Base-by-base conservation (phyloP, 2,113 vertebrate genomes). In the Ptychochromis oligacanthus region DNA sequence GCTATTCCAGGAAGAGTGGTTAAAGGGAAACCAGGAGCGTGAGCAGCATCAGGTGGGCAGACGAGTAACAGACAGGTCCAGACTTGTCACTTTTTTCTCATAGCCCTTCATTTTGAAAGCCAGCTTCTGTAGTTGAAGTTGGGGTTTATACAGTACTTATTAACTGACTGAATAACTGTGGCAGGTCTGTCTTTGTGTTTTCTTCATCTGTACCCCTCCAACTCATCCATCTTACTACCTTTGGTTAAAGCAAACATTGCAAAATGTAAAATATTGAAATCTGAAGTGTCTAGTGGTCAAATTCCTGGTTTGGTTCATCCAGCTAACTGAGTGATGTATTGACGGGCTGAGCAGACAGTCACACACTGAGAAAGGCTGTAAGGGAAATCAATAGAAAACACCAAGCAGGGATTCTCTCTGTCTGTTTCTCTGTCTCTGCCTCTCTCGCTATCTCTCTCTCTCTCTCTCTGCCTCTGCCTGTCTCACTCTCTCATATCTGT, bases 371-470 rank as follows among this genome's bases (percentile, higher is more conserved):
- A 89, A 56, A 15, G 75, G 9, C 61, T 74, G 12, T 24, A 52
- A 85, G 75, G 54, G 22, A 85, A 89, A 87, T 93, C 87, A 83
- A 90, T 92, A 79, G 58, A 74, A 84, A 87, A 84, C 80, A 70
- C 77, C 77, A 89, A 40, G 12, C 28, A 56, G 34, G 52, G 56
- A 78, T n/a, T 64, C 36, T 40, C 34, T 10, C 22, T 57, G n/a
- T 13, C 1, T 11, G 8, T 11, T 1, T 3, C 59, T 2, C 13
- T 15, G 0, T 2, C 40, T 43, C 43, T 46, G 3, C 4, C 13
- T 14, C 43, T 46, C 4, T 46, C 43, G 2, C 12, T 14, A 12
- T 46, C 13, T 14, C 14, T 4, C 43, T 40, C 38, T 11, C 43
- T 46, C 43, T 46, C 12, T 46, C 43, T 46, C 43, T 46, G 1